phyloP scores from a whole-genome alignment of 2,888 invertebrate genomes.

The Tenthredo notha region DNA sequence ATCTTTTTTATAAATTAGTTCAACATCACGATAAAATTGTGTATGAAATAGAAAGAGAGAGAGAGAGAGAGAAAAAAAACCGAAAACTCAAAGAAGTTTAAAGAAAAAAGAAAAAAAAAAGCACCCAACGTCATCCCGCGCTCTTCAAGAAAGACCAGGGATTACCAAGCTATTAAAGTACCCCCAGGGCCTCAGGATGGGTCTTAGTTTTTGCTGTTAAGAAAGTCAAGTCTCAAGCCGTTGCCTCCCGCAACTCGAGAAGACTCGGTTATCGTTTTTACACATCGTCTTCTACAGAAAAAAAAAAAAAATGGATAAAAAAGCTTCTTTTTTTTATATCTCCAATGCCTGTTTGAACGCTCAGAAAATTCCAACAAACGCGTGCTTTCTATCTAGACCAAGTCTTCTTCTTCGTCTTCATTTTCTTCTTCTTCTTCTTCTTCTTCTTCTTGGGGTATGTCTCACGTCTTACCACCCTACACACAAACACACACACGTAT shows the following conservation, averaged over 20 bases:
- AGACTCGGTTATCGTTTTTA: background rate
- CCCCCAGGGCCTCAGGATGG: constrained; percentile 31
- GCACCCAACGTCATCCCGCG: background rate
- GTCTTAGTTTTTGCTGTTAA: constrained; percentile 17
- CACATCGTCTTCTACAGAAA: background rate
- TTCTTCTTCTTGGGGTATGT: background rate
- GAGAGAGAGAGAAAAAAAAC: background rate
- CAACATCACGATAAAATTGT: background rate
- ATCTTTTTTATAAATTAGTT: background rate
- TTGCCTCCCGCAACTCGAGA: constrained; percentile 22
- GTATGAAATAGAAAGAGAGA: background rate
- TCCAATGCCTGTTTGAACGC: constrained; percentile 4
- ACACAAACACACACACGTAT: background rate
- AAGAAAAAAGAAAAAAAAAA: too few relatives aligned
- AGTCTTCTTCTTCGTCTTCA: too few relatives aligned
- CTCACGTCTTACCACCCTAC: too few relatives aligned
- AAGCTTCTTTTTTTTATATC: background rate
- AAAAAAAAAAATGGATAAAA: background rate
- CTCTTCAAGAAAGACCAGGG: background rate
- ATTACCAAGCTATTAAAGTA: constrained; percentile 47
- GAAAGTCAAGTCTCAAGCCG: constrained; percentile 10
- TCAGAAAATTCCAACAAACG: background rate
- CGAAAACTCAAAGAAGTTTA: background rate
- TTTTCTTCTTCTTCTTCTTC: too few relatives aligned
- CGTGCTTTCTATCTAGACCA: constrained; percentile 17